Base-by-base conservation (phyloP, 1,140 invertebrate species). In the Drosophila obscura region DNA sequence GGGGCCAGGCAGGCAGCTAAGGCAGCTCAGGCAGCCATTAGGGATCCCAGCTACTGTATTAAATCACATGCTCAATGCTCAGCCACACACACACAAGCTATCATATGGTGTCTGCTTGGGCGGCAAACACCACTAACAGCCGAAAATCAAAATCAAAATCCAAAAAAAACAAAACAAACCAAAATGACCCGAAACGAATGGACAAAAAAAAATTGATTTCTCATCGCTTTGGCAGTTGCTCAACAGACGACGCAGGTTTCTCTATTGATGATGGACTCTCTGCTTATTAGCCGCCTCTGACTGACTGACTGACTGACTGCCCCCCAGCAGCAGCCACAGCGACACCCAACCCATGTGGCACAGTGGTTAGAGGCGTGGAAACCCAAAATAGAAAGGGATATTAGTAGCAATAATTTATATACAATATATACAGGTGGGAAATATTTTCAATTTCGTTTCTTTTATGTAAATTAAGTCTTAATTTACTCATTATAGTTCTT, bases 31-130 rank as follows among this genome's bases (percentile, higher is more conserved):
- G 22, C 22, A 24, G 22, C 22, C 79, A 89, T 80, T 88, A 88
- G 79, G 74, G 64, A 75, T 72, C 61, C 83, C 83, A 87, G 83
- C 83, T 87, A 87, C 83, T 87, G 83, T 87, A 87, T 87, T 89
- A 76, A 87, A 77, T 87, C 82, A 82, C 49, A 59, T 59, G 60
- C 69, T 16, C 52, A 39, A 55, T 59, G 51, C 55, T 35, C 19
- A 46, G 44, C 45, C 43, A 39, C 1, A 39, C 50, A 43, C 51
- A 13, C n/a, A 46, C 55, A 53, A 61, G 31, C 22, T 73, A 77
- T 80, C 73, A 67, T 80, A 51, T 81, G 78, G 11, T 74, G 80
- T 51, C 81, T 87, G 82, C 74, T 68, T 85, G 82, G 82, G 82
- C 82, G 82, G 82, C 69, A 87, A 60, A 75, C 51, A 73, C 59